Evolutionary conservation across 2,797 vertebrate genomes (phyloP), one percentile per base, ranked within the genome.

Genomic region (Hippocampus kuda): DNA sequence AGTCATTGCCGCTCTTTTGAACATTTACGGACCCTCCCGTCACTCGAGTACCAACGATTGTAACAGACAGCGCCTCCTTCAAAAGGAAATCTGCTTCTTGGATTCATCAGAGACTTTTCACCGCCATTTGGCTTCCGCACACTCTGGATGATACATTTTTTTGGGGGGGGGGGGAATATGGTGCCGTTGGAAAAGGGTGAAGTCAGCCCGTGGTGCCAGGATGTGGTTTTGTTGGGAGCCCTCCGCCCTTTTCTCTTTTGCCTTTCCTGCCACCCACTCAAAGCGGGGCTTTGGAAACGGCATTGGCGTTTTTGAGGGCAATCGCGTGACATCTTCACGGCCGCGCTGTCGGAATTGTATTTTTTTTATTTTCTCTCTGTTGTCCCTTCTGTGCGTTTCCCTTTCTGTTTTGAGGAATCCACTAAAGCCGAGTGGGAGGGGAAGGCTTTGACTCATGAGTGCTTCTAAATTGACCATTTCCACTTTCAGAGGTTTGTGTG

Each of bases 101-200:
- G 76, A 81, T 81, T 85, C 73, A 83, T 89, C 83, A 77, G 81
- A 79, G 67, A 79, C 77, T 80, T 81, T 67, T 53, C 73, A 18
- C 7, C 68, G 75, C 77, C 74, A 73, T 77, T 83, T 81, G 72
- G 79, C 76, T 49, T 72, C 84, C 81, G 77, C 70, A 10, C 78
- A 75, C 79, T 77, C 53, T 16, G 68, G 78, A 78, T 81, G 81
- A 80, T 86, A 80, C 79, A 81, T 86, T 84, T 84, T 77, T n/a
- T 30, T 30, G 30, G 30, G 30, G 30, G 30, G 34, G 5, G 75
- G 70, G 72, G 75, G 74, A 86, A 85, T 77, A 76, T 84, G 79
- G 81, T 38, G 68, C 75, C 69, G 83, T 88, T 83, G 85, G 86
- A 88, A 75, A 75, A 81, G 85, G 85, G 84, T 81, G 85, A 88